These are phyloP conservation scores for Deroptyus accipitrinus DNA, from an alignment of 2,113 vertebrate species.

Conservation along the genomic window DNA sequence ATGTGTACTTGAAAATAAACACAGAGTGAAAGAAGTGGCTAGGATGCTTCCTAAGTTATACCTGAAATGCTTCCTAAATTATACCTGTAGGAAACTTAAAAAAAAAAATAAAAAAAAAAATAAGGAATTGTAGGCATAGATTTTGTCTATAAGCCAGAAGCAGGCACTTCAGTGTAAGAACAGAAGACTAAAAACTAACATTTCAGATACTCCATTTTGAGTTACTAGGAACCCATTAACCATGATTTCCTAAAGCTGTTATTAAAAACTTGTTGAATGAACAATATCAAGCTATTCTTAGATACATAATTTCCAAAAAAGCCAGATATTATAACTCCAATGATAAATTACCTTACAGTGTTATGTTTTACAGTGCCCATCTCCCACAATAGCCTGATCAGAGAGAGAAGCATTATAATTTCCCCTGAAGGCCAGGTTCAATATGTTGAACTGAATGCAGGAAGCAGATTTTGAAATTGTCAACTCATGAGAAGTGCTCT, in stretches of 20 bases:
- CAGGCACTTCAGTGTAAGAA: neutral
- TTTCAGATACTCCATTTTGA: neutral
- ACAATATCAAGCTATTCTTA: neutral
- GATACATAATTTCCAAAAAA: neutral
- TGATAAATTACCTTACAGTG: neutral
- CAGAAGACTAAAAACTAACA: neutral
- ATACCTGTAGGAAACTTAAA: neutral
- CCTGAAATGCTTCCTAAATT: neutral
- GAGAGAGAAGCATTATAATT: neutral
- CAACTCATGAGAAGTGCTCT: neutral
- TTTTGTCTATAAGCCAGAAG: neutral
- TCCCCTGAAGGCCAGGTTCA: neutral
- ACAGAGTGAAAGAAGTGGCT: neutral
- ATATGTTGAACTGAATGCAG: neutral
- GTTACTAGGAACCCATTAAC: neutral
- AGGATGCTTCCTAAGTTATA: neutral
- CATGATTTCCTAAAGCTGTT: neutral
- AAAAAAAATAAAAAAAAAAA: neutral
- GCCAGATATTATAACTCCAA: neutral
- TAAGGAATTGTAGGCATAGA: neutral
- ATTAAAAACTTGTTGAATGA: neutral
- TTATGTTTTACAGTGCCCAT: neutral
- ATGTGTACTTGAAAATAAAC: neutral
- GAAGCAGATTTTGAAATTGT: neutral
- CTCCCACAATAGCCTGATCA: neutral